A percentile compares a stretch with the other conserved stretches of the same genome.
These are phyloP conservation scores for Neodiprion lecontei DNA, from an alignment of 1,140 invertebrate genomes.

Conservation along the genomic window DNA sequence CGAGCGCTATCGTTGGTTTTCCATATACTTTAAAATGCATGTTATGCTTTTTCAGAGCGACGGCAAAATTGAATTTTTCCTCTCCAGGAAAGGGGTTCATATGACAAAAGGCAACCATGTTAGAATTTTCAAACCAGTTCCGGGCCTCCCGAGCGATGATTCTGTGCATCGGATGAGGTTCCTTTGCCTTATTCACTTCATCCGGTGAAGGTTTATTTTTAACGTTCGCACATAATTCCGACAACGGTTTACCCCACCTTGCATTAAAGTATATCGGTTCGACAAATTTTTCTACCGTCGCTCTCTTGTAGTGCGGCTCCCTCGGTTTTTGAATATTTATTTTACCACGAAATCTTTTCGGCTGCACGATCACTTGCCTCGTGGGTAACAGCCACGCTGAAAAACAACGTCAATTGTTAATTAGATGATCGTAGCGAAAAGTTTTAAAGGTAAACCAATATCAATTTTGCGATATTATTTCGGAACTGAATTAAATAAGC, in stretches of 20 bases:
- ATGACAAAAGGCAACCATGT: constrained; percentile 74
- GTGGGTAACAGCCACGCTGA: not conserved
- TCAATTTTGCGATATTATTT: no score
- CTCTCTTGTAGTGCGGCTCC: constrained; percentile 70
- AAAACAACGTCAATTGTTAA: not conserved
- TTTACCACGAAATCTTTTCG: constrained; percentile 72
- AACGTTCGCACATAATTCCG: constrained; percentile 47
- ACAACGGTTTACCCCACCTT: constrained; percentile 39
- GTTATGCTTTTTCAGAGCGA: constrained; percentile 66
- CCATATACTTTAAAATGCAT: constrained; percentile 73
- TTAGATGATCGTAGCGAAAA: no score
- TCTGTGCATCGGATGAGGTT: constrained; percentile 71
- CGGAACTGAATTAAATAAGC: no score
- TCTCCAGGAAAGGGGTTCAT: constrained; percentile 69
- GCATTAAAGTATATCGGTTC: constrained; percentile 65
- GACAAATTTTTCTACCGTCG: constrained; percentile 67
- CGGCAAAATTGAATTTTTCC: constrained; percentile 67
- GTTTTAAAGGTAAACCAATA: no score
- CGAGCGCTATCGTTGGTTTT: constrained; percentile 65
- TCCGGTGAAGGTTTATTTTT: not conserved
- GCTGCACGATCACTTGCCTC: constrained; percentile 55
- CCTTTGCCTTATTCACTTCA: constrained; percentile 31
- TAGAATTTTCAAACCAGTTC: constrained; percentile 73
- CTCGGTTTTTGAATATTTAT: constrained; percentile 78
- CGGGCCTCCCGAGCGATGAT: constrained; percentile 74